Evolutionary conservation across 2,888 invertebrate genomes (phyloP), one percentile per base, ranked within the genome.

Genomic region (Apoda limacodes): DNA sequence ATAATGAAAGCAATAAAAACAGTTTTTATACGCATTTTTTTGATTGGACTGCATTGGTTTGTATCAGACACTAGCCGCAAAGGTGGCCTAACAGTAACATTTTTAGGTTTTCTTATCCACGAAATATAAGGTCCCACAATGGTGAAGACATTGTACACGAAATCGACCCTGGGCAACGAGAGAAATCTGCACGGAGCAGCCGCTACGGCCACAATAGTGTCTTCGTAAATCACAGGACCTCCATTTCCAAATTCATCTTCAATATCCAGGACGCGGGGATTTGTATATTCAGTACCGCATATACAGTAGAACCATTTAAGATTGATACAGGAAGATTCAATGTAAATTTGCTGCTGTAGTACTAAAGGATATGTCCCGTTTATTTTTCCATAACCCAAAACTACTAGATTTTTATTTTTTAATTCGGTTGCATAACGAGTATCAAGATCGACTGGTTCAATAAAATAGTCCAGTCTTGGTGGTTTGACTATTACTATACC

Each of bases 291-390:
- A 11, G 50, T 42, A 14, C 71, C 74, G 34, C 74, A 74, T 10
- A 71, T 42, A 38, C 66, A 69, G 37, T 72, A 68, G 39, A 62
- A 63, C 70, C 70, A 72, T 37, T 58, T 62, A 1, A 69, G 62
- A 39, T 67, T 65, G 11, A 43, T 37, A 40, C 75, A 75, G 1
- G 65, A 51, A 2, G 48, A 47, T 35, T 67, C 62, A 13, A 48
- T 42, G 37, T 65, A 75, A 3, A 24, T 30, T 38, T 65, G 63
- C 25, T 47, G 39, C 37, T 69, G 69, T 31, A 74, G 40, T 9
- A 46, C 52, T 9, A 54, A 30, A 11, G 37, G 24, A 21, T 50
- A 39, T 6, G 47, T 31, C 2, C 43, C 32, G 13, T 26, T 35
- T 5, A 60, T 28, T 30, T 40, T 39, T 3, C 70, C 72, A 32